Evolutionary conservation across 2,888 invertebrate species (phyloP).

Genomic region (Hirtodrosophila trivittata): DNA sequence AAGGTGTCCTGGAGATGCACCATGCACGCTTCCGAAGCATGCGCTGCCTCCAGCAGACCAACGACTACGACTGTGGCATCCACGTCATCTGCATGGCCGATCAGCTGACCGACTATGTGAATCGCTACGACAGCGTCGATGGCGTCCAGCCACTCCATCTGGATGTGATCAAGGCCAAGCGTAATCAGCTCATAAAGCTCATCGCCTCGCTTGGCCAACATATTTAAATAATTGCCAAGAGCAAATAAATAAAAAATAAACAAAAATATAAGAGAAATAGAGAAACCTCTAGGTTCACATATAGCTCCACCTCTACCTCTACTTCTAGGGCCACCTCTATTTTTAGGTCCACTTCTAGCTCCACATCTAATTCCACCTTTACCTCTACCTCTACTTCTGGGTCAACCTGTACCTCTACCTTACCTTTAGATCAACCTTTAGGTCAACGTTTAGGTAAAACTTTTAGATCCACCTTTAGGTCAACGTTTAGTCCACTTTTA

Average conservation of each 20-base stretch:
- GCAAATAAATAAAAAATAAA: background rate
- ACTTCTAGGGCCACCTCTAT: too few species aligned
- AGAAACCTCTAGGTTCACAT: too few species aligned
- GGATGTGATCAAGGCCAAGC: constrained; percentile 86
- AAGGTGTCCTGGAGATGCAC: constrained; percentile 80
- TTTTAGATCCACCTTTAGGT: too few species aligned
- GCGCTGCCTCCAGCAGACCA: constrained; percentile 90
- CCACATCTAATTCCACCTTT: too few species aligned
- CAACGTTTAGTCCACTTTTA: too few species aligned
- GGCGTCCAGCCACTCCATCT: constrained; percentile 82
- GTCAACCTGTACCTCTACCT: too few species aligned
- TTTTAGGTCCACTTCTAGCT: too few species aligned
- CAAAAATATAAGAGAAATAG: too few species aligned
- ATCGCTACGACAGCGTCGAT: constrained; percentile 77
- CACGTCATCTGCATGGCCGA: constrained; percentile 93
- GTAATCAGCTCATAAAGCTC: constrained; percentile 86
- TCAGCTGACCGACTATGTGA: constrained; percentile 81
- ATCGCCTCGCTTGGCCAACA: constrained; percentile 85
- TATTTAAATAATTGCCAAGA: constrained; percentile 51
- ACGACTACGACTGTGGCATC: constrained; percentile 95
- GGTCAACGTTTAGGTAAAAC: too few species aligned
- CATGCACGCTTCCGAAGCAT: constrained; percentile 85
- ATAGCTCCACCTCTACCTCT: too few species aligned
- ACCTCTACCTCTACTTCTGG: too few species aligned
- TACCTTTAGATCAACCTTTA: too few species aligned